Evolutionary conservation across 2,797 vertebrate species (phyloP).

Genomic region (Chloroceryle inda): DNA sequence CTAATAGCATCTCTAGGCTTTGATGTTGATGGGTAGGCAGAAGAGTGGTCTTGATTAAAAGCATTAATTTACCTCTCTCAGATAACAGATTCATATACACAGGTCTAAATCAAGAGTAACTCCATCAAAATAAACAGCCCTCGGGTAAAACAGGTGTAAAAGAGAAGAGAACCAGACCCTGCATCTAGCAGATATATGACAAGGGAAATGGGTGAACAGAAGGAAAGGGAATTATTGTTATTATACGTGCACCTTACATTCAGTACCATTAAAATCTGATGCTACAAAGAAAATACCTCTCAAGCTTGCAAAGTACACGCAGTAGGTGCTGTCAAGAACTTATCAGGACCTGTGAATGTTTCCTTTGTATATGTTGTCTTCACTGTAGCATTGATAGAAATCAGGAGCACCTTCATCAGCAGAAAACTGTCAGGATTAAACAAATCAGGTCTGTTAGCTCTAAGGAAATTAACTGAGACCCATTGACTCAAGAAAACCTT

Average conservation of each 20-base stretch:
- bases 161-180: slow-evolving; percentile 50
- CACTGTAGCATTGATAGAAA: not conserved
- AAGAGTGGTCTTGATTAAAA: slow-evolving; percentile 66
- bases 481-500: slow-evolving; percentile 67
- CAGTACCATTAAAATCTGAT: slow-evolving; percentile 58
- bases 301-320: slow-evolving; percentile 32
- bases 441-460: not conserved
- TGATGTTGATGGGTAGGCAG: slow-evolving; percentile 62
- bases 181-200: slow-evolving; percentile 19
- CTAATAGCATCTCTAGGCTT: slow-evolving; percentile 67
- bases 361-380: slow-evolving; percentile 10
- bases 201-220: slow-evolving; percentile 40
- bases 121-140: slow-evolving; percentile 64
- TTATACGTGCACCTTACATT: slow-evolving; percentile 30
- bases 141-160: slow-evolving; percentile 49
- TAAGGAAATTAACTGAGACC: slow-evolving; percentile 66
- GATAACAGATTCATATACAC: slow-evolving; percentile 66
- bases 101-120: slow-evolving; percentile 53
- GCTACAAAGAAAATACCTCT: slow-evolving; percentile 66
- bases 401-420: not conserved
- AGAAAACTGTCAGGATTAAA: slow-evolving; percentile 3
- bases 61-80: slow-evolving; percentile 57
- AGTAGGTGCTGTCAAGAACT: slow-evolving; percentile 17
- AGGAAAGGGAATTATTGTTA: slow-evolving; percentile 67
- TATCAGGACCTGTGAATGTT: slow-evolving; percentile 1